Conservation (phyloP, 2,797 vertebrate species). For the Ammospiza maritima region DNA sequence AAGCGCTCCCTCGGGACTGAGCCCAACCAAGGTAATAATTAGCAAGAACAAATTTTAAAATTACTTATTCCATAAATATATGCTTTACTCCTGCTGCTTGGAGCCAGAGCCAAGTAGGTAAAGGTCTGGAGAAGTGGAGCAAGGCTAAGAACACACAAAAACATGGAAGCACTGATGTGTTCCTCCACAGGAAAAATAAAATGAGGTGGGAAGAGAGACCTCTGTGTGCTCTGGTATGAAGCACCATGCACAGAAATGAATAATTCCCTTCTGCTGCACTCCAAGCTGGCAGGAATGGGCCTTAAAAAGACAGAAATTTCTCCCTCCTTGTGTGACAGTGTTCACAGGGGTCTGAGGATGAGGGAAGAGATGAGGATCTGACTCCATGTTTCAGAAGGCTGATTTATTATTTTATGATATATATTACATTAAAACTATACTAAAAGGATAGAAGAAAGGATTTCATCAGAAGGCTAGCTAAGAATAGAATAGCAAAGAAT, state of each 20-base stretch:
- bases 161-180: neutral
- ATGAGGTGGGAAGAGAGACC: neutral
- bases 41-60: conserved; percentile 57
- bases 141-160: neutral
- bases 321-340: neutral
- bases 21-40: conserved; percentile 65
- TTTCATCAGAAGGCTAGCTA: no score
- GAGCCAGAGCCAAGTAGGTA: neutral
- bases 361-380: no score
- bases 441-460: no score
- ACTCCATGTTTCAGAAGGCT: no score
- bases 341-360: no score
- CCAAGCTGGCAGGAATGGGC: neutral
- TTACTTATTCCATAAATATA: conserved; percentile 47
- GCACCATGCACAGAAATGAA: neutral
- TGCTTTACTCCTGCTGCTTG: neutral
- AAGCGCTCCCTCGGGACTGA: neutral
- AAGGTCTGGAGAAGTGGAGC: conserved; percentile 29
- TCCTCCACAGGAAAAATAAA: neutral
- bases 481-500: no score
- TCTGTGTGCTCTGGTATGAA: neutral
- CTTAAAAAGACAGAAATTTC: neutral
- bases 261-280: neutral
- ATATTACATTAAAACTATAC: no score
- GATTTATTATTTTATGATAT: no score